phyloP scores from a whole-genome alignment of 23 tunicate genomes.

The Phallusia fumigata region DNA sequence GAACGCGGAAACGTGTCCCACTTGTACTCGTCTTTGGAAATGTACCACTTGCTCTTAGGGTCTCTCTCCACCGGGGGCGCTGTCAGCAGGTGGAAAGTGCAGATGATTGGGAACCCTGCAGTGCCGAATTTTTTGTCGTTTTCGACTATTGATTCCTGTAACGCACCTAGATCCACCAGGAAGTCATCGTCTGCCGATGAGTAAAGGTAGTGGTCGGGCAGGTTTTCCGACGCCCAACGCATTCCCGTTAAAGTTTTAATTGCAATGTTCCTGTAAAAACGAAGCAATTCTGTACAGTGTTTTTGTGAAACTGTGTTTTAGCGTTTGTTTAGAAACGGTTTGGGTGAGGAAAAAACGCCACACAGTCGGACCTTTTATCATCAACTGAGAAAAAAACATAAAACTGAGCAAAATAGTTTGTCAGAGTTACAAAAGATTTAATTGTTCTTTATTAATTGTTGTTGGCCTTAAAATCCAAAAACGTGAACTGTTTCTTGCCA shows the following conservation, averaged over 20 bases:
- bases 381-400: too few relatives aligned
- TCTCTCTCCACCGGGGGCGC: neutral
- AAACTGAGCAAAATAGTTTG: too few relatives aligned
- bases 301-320: too few relatives aligned
- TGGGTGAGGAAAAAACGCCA: too few relatives aligned
- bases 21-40: neutral
- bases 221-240: constrained; percentile 14
- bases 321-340: too few relatives aligned
- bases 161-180: neutral
- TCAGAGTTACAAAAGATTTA: too few relatives aligned
- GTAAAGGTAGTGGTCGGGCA: constrained; percentile 6
- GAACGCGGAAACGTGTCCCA: constrained; percentile 10
- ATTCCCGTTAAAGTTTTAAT: constrained; percentile 12
- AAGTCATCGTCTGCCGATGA: constrained; percentile 6
- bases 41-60: constrained; percentile 1
- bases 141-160: neutral
- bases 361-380: too few relatives aligned
- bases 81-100: neutral
- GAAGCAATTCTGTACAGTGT: too few relatives aligned
- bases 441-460: too few relatives aligned
- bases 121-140: too few relatives aligned
- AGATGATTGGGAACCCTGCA: neutral
- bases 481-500: too few relatives aligned
- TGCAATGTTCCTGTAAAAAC: constrained; percentile 5
- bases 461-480: too few relatives aligned